Percentiles rank a stretch among this genome's conserved stretches.
phyloP scores from a whole-genome alignment of 92 coral and sea anemone species.

The Palythoa grandis region DNA sequence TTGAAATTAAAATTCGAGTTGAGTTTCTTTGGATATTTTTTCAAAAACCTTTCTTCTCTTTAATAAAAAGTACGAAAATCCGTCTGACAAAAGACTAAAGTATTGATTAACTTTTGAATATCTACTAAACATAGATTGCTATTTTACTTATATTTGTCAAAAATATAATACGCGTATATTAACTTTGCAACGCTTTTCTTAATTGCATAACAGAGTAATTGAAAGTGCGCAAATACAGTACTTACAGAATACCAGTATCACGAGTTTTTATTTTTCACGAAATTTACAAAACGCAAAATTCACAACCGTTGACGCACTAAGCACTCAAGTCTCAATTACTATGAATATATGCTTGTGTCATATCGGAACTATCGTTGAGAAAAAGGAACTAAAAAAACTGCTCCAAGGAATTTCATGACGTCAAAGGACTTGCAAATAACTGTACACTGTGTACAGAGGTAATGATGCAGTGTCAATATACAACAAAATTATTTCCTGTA shows the following conservation, averaged over 20 bases:
- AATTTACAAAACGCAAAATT: too few species aligned
- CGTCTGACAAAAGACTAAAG: background rate
- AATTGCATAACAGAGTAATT: too few species aligned
- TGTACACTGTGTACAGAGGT: background rate
- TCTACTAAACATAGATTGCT: background rate
- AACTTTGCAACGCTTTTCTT: too few species aligned
- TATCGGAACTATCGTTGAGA: background rate
- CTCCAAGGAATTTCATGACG: background rate
- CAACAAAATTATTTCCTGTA: background rate
- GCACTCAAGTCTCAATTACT: background rate
- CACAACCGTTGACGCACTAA: too few species aligned
- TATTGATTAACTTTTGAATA: background rate
- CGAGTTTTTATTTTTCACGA: too few species aligned
- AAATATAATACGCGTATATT: too few species aligned
- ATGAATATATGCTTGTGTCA: background rate
- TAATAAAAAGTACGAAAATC: background rate
- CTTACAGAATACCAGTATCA: too few species aligned
- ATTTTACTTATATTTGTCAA: background rate
- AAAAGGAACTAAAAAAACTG: background rate
- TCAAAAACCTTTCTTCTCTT: background rate
- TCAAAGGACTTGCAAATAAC: background rate
- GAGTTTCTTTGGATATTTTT: background rate
- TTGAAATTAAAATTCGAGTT: background rate
- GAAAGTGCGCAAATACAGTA: too few species aligned
- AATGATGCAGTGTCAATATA: background rate